Evolutionary conservation across 2,797 vertebrate genomes (phyloP).

Genomic region (Accipiter fasciatus): DNA sequence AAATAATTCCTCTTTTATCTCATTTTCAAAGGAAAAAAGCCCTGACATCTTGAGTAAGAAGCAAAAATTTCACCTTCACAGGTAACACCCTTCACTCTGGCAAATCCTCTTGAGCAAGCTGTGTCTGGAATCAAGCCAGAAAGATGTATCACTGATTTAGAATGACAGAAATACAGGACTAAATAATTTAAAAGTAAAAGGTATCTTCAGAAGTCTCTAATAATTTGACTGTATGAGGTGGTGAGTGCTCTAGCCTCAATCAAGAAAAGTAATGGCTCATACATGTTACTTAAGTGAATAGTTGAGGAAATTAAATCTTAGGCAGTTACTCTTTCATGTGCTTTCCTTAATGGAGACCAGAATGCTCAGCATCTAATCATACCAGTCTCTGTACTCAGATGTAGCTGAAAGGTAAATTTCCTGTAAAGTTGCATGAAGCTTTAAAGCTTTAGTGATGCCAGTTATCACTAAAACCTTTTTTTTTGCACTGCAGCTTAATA

Average conservation of each 20-base stretch:
- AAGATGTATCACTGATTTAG: neutral
- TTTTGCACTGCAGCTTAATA: neutral
- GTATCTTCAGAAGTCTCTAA: neutral
- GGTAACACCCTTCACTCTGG: slow-evolving; percentile 73
- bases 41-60: neutral
- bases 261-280: neutral
- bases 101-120: slow-evolving; percentile 77
- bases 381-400: neutral
- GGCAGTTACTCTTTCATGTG: neutral
- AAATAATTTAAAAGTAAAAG: neutral
- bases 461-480: neutral
- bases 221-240: neutral
- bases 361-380: neutral
- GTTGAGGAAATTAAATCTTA: neutral
- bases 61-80: slow-evolving; percentile 75
- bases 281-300: neutral
- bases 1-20: neutral
- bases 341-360: neutral
- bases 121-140: slow-evolving; percentile 63
- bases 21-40: neutral
- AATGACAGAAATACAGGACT: neutral
- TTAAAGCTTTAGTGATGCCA: neutral
- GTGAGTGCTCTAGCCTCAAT: neutral
- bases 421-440: neutral
- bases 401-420: neutral